Conservation (phyloP, 1,140 invertebrate species). For the Adelges cooleyi region DNA sequence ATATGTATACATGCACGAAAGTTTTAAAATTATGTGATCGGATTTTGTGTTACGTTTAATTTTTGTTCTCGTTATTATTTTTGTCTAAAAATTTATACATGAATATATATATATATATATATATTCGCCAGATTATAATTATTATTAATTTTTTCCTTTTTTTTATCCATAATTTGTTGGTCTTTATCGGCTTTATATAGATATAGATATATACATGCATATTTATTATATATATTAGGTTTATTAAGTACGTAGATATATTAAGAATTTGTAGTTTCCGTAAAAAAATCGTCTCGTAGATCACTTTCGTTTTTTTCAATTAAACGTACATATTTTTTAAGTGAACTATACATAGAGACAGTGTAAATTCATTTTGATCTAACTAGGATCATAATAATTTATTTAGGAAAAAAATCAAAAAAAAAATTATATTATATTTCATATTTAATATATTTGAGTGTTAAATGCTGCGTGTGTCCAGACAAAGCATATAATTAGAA, state of each 20-base stretch:
- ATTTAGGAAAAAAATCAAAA: not conserved
- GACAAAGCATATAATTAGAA: not conserved
- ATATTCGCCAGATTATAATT: slow-evolving; percentile 21
- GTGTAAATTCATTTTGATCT: not conserved
- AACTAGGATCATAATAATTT: too few species aligned
- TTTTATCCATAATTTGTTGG: slow-evolving; percentile 16
- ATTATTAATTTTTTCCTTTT: slow-evolving; percentile 9
- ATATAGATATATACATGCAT: slow-evolving; percentile 3
- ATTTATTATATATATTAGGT: not conserved
- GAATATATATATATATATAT: slow-evolving; percentile 1
- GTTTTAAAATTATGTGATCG: slow-evolving; percentile 20
- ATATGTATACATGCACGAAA: not conserved
- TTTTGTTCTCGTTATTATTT: slow-evolving; percentile 28
- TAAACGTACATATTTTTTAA: slow-evolving; percentile 11
- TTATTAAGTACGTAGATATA: not conserved
- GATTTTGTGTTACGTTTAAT: slow-evolving; percentile 17
- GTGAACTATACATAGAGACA: not conserved
- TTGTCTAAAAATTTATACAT: slow-evolving; percentile 24
- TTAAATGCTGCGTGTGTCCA: slow-evolving; percentile 11
- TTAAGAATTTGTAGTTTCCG: slow-evolving; percentile 18
- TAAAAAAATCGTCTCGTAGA: not conserved
- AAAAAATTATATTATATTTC: slow-evolving; percentile 15
- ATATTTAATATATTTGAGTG: not conserved
- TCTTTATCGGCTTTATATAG: slow-evolving; percentile 11
- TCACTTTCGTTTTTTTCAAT: slow-evolving; percentile 9